Conservation (phyloP, 2,797 vertebrate genomes). For the Myoxocephalus aenaeus region DNA sequence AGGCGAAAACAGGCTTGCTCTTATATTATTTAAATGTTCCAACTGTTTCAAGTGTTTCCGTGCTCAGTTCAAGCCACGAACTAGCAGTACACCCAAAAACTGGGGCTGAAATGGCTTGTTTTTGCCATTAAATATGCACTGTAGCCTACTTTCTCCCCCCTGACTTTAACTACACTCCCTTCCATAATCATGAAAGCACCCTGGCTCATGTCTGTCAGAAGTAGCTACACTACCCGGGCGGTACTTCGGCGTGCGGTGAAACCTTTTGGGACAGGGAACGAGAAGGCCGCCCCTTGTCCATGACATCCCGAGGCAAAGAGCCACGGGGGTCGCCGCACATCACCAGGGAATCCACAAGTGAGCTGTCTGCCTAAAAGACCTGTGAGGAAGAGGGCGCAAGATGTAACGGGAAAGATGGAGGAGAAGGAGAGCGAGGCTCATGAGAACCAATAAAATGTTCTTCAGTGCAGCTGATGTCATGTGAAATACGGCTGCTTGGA, state of each 20-base stretch:
- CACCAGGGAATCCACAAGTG: conserved; percentile 7
- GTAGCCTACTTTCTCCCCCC: conserved; percentile 49
- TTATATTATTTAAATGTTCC: conserved; percentile 56
- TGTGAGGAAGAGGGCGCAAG: conserved; percentile 21
- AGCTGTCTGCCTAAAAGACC: conserved; percentile 22
- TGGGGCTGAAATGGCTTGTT: conserved; percentile 43
- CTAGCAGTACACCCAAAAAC: conserved; percentile 29
- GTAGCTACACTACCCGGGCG: conserved; percentile 16
- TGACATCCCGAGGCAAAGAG: not conserved
- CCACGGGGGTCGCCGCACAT: not conserved
- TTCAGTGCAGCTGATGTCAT: conserved; percentile 57
- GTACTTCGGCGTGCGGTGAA: conserved; percentile 34
- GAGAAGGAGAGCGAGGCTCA: conserved; percentile 15
- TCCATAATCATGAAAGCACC: conserved; percentile 42
- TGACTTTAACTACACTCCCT: conserved; percentile 36
- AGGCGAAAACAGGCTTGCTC: conserved; percentile 17
- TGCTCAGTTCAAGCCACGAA: conserved; percentile 42
- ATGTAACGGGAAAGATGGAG: conserved; percentile 9
- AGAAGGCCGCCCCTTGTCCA: conserved; percentile 10
- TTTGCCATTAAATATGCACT: conserved; percentile 67
- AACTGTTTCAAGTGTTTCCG: conserved; percentile 53
- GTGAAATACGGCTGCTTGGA: conserved; percentile 55
- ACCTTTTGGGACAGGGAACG: conserved; percentile 34
- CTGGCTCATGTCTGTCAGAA: conserved; percentile 35
- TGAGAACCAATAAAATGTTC: conserved; percentile 34